Conservation (phyloP, 2,888 invertebrate genomes). For the Listrodromus nycthemerus region DNA sequence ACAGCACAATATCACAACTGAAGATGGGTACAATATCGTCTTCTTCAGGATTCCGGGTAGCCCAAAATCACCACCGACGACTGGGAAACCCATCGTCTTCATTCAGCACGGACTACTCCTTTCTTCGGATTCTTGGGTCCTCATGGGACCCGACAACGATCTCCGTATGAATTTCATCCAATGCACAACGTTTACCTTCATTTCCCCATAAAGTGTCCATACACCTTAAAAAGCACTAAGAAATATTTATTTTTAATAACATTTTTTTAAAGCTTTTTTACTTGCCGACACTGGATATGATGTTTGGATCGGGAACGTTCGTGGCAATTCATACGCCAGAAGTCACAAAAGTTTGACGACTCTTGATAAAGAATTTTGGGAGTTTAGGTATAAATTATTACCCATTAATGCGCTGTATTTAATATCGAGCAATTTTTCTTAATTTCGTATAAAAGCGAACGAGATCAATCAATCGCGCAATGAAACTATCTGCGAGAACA, state of each 20-base stretch:
- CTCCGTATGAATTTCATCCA: conserved; percentile 72
- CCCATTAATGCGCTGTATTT: too few relatives aligned
- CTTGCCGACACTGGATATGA: conserved; percentile 87
- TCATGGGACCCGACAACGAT: conserved; percentile 77
- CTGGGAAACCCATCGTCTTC: conserved; percentile 74
- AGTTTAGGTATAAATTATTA: too few relatives aligned
- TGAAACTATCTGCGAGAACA: too few relatives aligned
- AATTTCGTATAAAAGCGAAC: too few relatives aligned
- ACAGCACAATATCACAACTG: conserved; percentile 76
- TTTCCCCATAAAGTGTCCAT: too few relatives aligned
- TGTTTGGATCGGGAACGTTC: conserved; percentile 87
- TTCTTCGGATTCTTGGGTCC: conserved; percentile 79
- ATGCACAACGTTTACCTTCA: too few relatives aligned
- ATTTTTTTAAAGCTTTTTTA: conserved; percentile 84
- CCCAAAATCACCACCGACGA: conserved; percentile 68
- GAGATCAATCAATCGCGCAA: too few relatives aligned
- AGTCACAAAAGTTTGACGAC: conserved; percentile 49
- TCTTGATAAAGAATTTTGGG: conserved; percentile 46
- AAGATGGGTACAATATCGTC: conserved; percentile 78
- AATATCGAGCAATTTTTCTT: too few relatives aligned
- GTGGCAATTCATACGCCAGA: conserved; percentile 74
- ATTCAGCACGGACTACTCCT: conserved; percentile 76
- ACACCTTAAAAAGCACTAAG: too few relatives aligned
- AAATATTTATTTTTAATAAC: too few relatives aligned
- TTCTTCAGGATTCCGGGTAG: conserved; percentile 78